A percentile compares a stretch with the other conserved stretches of the same genome.
phyloP scores from a whole-genome alignment of 92 coral and sea anemone species.

The Porites cylindrica region DNA sequence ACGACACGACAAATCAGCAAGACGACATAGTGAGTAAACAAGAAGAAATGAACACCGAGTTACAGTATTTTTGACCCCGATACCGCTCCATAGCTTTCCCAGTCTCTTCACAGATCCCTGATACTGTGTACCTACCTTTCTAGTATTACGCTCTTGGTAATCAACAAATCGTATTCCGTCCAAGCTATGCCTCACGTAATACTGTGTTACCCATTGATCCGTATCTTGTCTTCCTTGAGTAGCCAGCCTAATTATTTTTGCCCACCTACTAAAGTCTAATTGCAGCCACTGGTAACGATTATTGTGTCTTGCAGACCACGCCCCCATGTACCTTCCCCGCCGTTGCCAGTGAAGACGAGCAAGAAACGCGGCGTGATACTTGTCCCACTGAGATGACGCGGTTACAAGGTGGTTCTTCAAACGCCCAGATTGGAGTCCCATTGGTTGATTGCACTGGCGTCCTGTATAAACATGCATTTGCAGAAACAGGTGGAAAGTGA shows the following conservation, averaged over 20 bases:
- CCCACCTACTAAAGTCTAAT: slow-evolving; percentile 54
- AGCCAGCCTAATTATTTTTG: slow-evolving; percentile 64
- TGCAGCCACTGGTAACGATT: slow-evolving; percentile 72
- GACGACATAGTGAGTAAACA: too few species aligned
- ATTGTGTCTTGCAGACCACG: slow-evolving; percentile 70
- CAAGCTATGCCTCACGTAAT: slow-evolving; percentile 52
- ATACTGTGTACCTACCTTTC: slow-evolving; percentile 36
- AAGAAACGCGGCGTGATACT: slow-evolving; percentile 35
- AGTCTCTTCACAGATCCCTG: background rate
- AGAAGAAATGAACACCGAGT: too few species aligned
- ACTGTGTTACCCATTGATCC: slow-evolving; percentile 79
- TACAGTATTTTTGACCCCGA: too few species aligned
- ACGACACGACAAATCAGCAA: too few species aligned
- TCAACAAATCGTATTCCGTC: slow-evolving; percentile 65
- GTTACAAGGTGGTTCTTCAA: slow-evolving; percentile 53
- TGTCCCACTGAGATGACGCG: slow-evolving; percentile 66
- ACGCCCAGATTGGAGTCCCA: slow-evolving; percentile 75
- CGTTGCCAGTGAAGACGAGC: slow-evolving; percentile 64
- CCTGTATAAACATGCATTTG: slow-evolving; percentile 20
- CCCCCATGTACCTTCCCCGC: slow-evolving; percentile 55
- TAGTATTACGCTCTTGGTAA: slow-evolving; percentile 65
- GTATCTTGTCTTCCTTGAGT: slow-evolving; percentile 73
- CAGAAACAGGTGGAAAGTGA: background rate
- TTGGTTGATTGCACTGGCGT: slow-evolving; percentile 66
- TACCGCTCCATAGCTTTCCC: too few species aligned